Conservation (phyloP, 2,888 invertebrate genomes). For the Netelia fuscicornis region DNA sequence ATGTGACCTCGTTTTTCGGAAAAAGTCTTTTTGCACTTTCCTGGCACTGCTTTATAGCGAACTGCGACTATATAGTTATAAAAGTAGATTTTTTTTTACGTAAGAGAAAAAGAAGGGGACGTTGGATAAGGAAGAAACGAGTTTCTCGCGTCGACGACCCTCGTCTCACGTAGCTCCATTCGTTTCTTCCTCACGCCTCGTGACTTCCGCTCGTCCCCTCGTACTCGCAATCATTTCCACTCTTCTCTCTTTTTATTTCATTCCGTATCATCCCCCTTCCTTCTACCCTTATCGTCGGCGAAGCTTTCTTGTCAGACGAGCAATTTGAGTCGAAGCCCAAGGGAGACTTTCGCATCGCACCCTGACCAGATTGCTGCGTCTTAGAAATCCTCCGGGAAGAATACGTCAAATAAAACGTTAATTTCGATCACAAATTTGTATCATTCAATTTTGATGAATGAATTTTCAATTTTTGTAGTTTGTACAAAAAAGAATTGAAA, state of each 20-base stretch:
- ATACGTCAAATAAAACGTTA: background rate
- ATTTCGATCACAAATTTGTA: too few relatives aligned
- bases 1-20: constrained; percentile 48
- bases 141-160: constrained; percentile 19
- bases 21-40: constrained; percentile 38
- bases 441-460: too few relatives aligned
- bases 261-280: constrained; percentile 16
- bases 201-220: constrained; percentile 22
- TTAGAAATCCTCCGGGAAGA: background rate
- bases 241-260: constrained; percentile 19
- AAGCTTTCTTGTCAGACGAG: background rate
- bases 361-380: background rate
- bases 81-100: background rate
- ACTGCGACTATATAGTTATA: too few relatives aligned
- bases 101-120: background rate
- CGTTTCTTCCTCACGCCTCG: constrained; percentile 45
- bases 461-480: too few relatives aligned
- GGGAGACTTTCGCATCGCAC: background rate
- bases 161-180: constrained; percentile 40
- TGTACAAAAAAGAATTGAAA: too few relatives aligned
- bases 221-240: constrained; percentile 37
- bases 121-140: constrained; percentile 21
- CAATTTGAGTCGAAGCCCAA: background rate
- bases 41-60: background rate
- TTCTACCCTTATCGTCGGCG: background rate